Percentiles rank a stretch among this genome's conserved stretches.
Conservation (phyloP, 2,888 invertebrate species). For the Eupithecia subfuscata region DNA sequence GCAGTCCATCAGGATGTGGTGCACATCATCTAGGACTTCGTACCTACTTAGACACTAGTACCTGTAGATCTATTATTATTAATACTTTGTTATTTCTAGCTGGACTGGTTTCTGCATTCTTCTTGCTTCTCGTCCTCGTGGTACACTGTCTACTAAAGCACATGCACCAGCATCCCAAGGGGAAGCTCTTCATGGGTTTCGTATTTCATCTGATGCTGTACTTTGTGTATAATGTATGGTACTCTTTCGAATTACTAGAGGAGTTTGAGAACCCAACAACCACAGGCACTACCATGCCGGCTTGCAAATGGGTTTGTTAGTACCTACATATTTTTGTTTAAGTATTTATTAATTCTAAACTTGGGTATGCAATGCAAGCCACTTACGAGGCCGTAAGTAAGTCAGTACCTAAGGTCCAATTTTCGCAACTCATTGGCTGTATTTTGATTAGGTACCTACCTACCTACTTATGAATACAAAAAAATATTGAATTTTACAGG, state of each 20-base stretch:
- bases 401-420: too few species aligned
- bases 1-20: too few species aligned
- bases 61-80: too few species aligned
- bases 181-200: constrained; percentile 12
- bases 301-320: background rate
- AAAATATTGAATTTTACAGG: too few species aligned
- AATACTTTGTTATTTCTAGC: constrained; percentile 14
- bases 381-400: too few species aligned
- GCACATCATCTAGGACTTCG: too few species aligned
- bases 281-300: background rate
- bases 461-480: too few species aligned
- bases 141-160: constrained; percentile 7
- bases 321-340: background rate
- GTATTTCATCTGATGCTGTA: background rate
- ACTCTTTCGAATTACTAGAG: background rate
- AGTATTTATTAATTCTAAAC: background rate
- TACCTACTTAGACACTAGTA: too few species aligned
- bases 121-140: constrained; percentile 6
- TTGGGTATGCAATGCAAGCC: too few species aligned
- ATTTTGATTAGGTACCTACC: too few species aligned
- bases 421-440: too few species aligned
- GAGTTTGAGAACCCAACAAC: background rate
- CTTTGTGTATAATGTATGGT: background rate
- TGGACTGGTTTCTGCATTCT: constrained; percentile 9
- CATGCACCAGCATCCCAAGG: background rate